Evolutionary conservation across 2,888 invertebrate species (phyloP).

Genomic region (Serrognathus titanus): DNA sequence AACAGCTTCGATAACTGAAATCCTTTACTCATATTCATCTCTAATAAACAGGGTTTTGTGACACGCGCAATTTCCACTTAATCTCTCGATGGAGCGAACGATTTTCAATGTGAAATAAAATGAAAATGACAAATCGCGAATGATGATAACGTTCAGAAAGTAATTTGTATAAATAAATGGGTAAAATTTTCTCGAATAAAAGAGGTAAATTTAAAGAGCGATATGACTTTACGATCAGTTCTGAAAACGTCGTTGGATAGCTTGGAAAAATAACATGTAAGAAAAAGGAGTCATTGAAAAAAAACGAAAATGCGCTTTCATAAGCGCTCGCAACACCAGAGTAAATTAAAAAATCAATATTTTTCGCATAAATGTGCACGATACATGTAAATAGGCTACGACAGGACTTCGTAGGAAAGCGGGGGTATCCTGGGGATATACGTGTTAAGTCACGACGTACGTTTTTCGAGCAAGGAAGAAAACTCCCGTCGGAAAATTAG

Average conservation of each 20-base stretch:
- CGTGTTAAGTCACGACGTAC: background rate
- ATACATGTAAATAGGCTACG: background rate
- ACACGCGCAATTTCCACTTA: too few species aligned
- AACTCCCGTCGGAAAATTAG: slow-evolving; percentile 6
- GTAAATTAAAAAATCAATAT: slow-evolving; percentile 8
- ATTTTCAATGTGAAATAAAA: too few species aligned
- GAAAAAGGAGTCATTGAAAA: too few species aligned
- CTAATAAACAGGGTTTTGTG: too few species aligned
- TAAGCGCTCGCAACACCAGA: background rate
- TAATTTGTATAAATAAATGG: too few species aligned
- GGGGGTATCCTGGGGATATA: background rate
- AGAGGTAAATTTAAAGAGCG: background rate
- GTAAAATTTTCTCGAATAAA: background rate
- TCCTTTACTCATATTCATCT: too few species aligned
- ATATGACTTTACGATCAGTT: background rate
- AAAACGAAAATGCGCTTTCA: background rate
- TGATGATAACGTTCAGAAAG: too few species aligned
- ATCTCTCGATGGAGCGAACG: too few species aligned
- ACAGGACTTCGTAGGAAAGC: background rate
- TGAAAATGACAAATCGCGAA: too few species aligned
- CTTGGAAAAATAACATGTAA: too few species aligned
- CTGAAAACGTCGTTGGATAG: background rate
- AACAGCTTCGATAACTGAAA: too few species aligned
- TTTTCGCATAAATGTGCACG: slow-evolving; percentile 12
- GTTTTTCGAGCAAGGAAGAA: background rate